These are phyloP conservation scores for Drepanosiphum platanoidis DNA, from an alignment of 2,888 invertebrate species.

Conservation along the genomic window DNA sequence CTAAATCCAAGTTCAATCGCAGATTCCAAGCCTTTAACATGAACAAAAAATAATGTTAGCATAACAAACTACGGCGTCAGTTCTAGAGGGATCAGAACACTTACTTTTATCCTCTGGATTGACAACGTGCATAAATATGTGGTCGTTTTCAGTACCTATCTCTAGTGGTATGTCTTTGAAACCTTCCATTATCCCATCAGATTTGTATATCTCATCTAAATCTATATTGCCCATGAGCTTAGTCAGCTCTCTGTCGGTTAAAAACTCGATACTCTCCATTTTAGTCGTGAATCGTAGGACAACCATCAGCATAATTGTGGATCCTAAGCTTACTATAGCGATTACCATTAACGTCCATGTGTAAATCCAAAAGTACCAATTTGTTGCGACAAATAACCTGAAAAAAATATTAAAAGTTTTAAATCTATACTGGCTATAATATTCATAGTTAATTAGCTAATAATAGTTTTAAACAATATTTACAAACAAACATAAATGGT, in stretches of 20 bases:
- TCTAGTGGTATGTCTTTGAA: constrained; percentile 68
- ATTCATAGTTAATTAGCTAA: background rate
- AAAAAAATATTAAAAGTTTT: background rate
- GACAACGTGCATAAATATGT: constrained; percentile 68
- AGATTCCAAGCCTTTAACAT: constrained; percentile 38
- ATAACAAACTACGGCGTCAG: constrained; percentile 15
- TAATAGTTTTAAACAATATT: background rate
- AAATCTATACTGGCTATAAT: background rate
- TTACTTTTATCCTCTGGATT: constrained; percentile 69
- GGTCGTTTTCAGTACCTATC: constrained; percentile 67
- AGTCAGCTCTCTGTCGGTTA: constrained; percentile 77
- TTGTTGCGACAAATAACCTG: constrained; percentile 44
- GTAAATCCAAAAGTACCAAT: constrained; percentile 59
- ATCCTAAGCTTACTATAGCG: constrained; percentile 79
- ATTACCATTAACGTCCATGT: constrained; percentile 68
- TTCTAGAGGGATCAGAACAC: background rate
- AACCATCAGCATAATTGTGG: constrained; percentile 83
- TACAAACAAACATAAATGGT: too few species aligned
- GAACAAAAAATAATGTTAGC: background rate
- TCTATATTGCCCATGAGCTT: constrained; percentile 83
- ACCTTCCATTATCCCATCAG: constrained; percentile 74
- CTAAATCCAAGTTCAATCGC: constrained; percentile 68
- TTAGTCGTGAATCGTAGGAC: constrained; percentile 82
- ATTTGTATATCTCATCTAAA: constrained; percentile 79
- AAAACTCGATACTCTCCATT: constrained; percentile 85